These are phyloP conservation scores for Mustela lutreola DNA, from an alignment of 2,113 vertebrate genomes.

Conservation along the genomic window DNA sequence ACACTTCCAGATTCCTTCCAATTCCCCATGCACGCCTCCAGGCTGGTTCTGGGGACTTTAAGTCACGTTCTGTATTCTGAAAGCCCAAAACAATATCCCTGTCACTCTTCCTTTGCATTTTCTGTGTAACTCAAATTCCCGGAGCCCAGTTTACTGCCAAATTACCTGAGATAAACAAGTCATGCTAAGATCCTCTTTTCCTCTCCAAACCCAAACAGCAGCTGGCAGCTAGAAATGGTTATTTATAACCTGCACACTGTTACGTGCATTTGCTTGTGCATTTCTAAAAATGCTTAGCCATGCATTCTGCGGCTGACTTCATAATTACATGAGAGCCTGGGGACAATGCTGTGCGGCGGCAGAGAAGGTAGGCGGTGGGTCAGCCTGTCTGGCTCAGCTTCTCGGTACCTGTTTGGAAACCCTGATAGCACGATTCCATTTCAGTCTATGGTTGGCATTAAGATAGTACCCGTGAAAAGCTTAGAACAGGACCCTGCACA, in stretches of 20 bases:
- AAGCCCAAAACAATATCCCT: constrained; percentile 47
- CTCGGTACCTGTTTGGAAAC: background rate
- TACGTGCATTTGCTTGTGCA: background rate
- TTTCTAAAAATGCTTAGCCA: background rate
- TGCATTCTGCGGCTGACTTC: background rate
- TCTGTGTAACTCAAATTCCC: constrained; percentile 71
- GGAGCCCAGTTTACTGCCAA: constrained; percentile 71
- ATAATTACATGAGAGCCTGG: background rate
- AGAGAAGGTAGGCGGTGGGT: background rate
- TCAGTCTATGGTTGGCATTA: background rate
- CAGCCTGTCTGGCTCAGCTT: background rate
- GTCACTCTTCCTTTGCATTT: constrained; percentile 65
- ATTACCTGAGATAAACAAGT: constrained; percentile 81
- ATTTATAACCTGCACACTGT: constrained; percentile 61
- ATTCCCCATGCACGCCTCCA: background rate
- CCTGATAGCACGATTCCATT: background rate
- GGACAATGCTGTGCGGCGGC: background rate
- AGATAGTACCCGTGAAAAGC: background rate
- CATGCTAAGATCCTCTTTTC: constrained; percentile 70
- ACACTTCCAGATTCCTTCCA: background rate
- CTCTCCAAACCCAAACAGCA: constrained; percentile 69
- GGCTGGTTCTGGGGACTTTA: background rate
- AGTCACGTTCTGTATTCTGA: background rate
- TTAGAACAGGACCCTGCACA: background rate
- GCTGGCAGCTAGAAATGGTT: constrained; percentile 73